Evolutionary conservation across 1,140 invertebrate genomes (phyloP), one percentile per base, ranked within the genome.

Genomic region (Lanistes nyassanus): DNA sequence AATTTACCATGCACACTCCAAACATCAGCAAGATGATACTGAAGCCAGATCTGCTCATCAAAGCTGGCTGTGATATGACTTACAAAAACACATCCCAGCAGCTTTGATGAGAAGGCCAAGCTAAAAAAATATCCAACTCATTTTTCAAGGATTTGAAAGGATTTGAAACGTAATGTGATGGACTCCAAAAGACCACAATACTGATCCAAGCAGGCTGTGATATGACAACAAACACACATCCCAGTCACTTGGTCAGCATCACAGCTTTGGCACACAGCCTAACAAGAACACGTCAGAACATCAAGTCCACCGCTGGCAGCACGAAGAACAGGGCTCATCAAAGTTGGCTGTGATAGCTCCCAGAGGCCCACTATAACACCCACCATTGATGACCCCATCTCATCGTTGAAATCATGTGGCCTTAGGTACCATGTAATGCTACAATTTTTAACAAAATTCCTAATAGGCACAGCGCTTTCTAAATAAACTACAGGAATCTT

Each of bases 371-470:
- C 92, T 94, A 94, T 92, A 90, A 94, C 93, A 92, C 91, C 93
- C 93, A 92, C 92, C 92, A 93, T 93, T 93, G 92, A 94, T 91
- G 92, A 65, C 89, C 90, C 91, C 91, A 62, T 74, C 55, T 69
- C 51, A 34, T 73, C 71, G 47, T 51, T 68, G 34, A 19, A n/a
- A n/a, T n/a, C n/a, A n/a, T n/a, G n/a, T n/a, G n/a, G n/a, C n/a
- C n/a, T n/a, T n/a, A n/a, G n/a, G n/a, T n/a, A n/a, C n/a, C n/a
- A n/a, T n/a, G n/a, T n/a, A n/a, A n/a, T n/a, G n/a, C n/a, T n/a
- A n/a, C n/a, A n/a, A n/a, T n/a, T n/a, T n/a, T n/a, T n/a, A n/a
- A n/a, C n/a, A n/a, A n/a, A n/a, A n/a, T n/a, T n/a, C n/a, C n/a
- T n/a, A n/a, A n/a, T n/a, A n/a, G n/a, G n/a, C n/a, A n/a, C n/a